phyloP scores from a whole-genome alignment of 2,888 invertebrate genomes.

The Chloroclysta siterata region DNA sequence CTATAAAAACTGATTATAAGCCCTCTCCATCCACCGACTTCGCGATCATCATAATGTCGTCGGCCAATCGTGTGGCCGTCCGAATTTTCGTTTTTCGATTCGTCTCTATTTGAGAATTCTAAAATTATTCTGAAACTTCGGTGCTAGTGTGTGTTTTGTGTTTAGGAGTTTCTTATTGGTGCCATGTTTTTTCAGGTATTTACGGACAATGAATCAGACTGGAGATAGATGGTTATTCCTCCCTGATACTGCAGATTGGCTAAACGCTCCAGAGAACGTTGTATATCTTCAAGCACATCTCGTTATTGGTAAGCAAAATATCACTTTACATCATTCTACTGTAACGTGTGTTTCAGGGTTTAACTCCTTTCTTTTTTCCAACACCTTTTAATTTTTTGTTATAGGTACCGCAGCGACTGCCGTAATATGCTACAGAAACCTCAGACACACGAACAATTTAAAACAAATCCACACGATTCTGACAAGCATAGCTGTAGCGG shows the following conservation, averaged over 20 bases:
- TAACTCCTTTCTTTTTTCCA: no score
- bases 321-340: not conserved
- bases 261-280: slow-evolving; percentile 84
- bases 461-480: slow-evolving; percentile 62
- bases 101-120: no score
- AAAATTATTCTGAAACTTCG: no score
- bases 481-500: slow-evolving; percentile 56
- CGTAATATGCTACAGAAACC: slow-evolving; percentile 66
- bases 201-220: slow-evolving; percentile 92
- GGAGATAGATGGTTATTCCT: slow-evolving; percentile 93
- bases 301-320: slow-evolving; percentile 56
- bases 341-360: not conserved
- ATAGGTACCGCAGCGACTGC: slow-evolving; percentile 68
- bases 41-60: no score
- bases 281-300: slow-evolving; percentile 76
- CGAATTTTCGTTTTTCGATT: no score
- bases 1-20: no score
- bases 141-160: not conserved
- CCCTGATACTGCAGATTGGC: slow-evolving; percentile 90
- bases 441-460: slow-evolving; percentile 67
- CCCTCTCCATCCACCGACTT: no score
- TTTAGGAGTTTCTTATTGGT: not conserved
- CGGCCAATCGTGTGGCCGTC: no score
- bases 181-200: slow-evolving; percentile 66
- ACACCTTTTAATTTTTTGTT: slow-evolving; percentile 20